Evolutionary conservation across 92 coral and sea anemone genomes (phyloP).

Genomic region (Bergia sp.): DNA sequence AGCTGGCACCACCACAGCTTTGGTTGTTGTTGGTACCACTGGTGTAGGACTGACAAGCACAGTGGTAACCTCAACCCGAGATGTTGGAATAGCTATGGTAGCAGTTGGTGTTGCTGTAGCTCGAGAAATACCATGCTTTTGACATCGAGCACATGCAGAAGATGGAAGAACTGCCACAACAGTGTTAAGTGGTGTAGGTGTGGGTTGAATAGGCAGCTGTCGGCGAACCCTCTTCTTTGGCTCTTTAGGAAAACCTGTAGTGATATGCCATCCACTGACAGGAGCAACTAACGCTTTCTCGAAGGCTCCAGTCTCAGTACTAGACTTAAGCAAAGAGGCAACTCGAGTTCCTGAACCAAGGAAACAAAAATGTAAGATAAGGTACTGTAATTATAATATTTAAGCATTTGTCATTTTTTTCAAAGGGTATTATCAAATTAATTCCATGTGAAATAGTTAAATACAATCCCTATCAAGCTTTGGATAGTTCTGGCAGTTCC

Average conservation of each 20-base stretch:
- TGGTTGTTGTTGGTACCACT: constrained; percentile 19
- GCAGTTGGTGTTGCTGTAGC: constrained; percentile 70
- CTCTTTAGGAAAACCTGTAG: constrained; percentile 81
- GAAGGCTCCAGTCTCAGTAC: constrained; percentile 88
- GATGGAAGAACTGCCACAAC: constrained; percentile 38
- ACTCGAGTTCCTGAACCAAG: constrained; percentile 66
- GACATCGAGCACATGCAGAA: constrained; percentile 35
- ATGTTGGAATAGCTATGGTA: constrained; percentile 62
- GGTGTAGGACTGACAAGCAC: constrained; percentile 57
- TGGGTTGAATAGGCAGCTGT: constrained; percentile 60
- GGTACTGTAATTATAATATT: neutral
- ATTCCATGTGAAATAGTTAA: too few species aligned
- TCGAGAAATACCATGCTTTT: constrained; percentile 17
- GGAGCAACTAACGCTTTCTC: constrained; percentile 70
- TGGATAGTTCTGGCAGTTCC: too few species aligned
- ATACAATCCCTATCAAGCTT: too few species aligned
- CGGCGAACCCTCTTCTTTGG: constrained; percentile 86
- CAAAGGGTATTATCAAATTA: neutral
- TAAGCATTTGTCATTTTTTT: too few species aligned
- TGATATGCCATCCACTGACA: constrained; percentile 93
- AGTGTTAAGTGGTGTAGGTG: constrained; percentile 69
- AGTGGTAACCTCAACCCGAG: constrained; percentile 45
- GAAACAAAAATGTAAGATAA: neutral
- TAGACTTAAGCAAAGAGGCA: constrained; percentile 85
- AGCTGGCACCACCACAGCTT: neutral